Base-by-base conservation (phyloP, 1,140 invertebrate genomes). In the Drosophila biarmipes region DNA sequence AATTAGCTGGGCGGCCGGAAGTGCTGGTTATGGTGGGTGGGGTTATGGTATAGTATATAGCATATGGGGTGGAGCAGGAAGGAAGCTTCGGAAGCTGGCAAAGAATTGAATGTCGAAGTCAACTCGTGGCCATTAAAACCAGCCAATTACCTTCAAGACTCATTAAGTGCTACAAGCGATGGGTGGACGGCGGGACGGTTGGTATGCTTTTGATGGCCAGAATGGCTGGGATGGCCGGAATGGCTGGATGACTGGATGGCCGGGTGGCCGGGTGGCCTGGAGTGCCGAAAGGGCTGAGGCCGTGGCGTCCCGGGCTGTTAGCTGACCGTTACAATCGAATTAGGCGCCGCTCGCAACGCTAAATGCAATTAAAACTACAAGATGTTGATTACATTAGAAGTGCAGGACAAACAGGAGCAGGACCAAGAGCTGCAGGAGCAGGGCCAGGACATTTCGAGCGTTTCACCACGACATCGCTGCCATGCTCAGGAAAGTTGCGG, bases 281-380 rank as follows among this genome's bases (percentile, higher is more conserved):
- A 42, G 37, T 57, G 27, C 35, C 67, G 24, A 53, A 67, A 53
- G 69, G 49, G 46, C 34, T 73, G 34, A 48, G 31, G 21, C 43
- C 46, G 46, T 15, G 15, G 15, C 21, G 34, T 29, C 21, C n/a
- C 21, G 66, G 73, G 66, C 58, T 77, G 81, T 69, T 62, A 61
- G 81, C 81, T 86, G 81, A 86, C 81, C 81, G 78, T 86, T 86
- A 86, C 81, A 86, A 86, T 86, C 81, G 81, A 86, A 86, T 86
- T 86, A 86, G 81, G 78, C 82, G 82, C 61, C 78, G 78, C 59
- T 87, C 81, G 82, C 78, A 86, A 74, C 78, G 81, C 66, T 87
- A 87, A 87, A 86, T 86, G 81, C 81, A 86, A 86, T 86, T 86
- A 86, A 86, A 86, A 86, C 82, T 86, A 74, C 73, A 86, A 87